Conservation (phyloP, 2,797 vertebrate species). For the Manis crassicaudata region DNA sequence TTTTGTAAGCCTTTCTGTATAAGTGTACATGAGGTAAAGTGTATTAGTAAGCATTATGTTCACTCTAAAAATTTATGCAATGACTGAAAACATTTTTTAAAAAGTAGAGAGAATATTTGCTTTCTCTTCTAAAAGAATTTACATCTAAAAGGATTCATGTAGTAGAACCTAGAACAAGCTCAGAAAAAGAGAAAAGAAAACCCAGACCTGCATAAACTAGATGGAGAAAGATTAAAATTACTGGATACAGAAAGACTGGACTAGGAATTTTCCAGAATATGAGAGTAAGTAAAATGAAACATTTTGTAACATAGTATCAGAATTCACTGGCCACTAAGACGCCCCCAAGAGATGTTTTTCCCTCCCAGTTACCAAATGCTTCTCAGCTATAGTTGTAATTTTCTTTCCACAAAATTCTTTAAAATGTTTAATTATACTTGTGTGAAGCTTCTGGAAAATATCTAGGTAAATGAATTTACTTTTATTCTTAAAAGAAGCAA, state of each 20-base stretch:
- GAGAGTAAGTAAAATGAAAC: constrained; percentile 15
- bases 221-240: constrained; percentile 45
- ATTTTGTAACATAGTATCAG: not conserved
- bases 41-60: not conserved
- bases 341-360: not conserved
- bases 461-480: constrained; percentile 68
- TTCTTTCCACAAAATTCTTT: constrained; percentile 24
- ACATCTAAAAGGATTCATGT: not conserved
- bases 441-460: constrained; percentile 76
- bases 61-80: constrained; percentile 31
- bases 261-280: constrained; percentile 80
- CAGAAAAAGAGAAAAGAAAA: constrained; percentile 1
- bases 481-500: constrained; percentile 62
- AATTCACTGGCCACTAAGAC: not conserved
- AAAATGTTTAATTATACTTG: constrained; percentile 21
- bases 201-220: constrained; percentile 32
- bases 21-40: not conserved
- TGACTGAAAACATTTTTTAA: constrained; percentile 19
- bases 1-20: not conserved
- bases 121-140: constrained; percentile 49
- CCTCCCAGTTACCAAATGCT: not conserved
- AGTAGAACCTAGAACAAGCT: constrained; percentile 48
- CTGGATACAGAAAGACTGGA: not conserved
- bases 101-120: constrained; percentile 2
- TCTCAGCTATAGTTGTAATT: not conserved